Base-by-base conservation (phyloP, 2,113 vertebrate genomes). In the Neolamprologus caudopunctatus region DNA sequence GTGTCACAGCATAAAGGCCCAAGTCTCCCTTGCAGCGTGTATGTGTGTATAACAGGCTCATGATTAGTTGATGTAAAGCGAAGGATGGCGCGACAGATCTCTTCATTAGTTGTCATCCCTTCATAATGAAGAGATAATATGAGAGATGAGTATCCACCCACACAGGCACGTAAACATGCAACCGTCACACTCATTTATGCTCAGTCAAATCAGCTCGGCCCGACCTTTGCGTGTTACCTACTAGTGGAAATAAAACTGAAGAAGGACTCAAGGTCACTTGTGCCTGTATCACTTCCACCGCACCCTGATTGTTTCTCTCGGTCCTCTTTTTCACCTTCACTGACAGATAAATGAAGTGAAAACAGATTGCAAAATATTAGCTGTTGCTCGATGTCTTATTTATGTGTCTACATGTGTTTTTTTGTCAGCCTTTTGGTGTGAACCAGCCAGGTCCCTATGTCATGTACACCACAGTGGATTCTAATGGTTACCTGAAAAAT, bases 401-500 rank as follows among this genome's bases (percentile, higher is more conserved):
- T 85, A 31, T 87, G 11, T 87, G 17, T 81, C 45, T 86, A 9
- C 28, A 2, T 90, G n/a, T 93, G 53, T 90, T 21, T 85, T 35
- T 85, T 31, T 90, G 91, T 11, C 93, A 99, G 98, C 98, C 98
- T 50, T 99, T 98, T 28, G 99, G 99, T 87, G 98, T 99, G 35
- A 99, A 99, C 90, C 99, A 99, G 86, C 99, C 99, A 8, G 99
- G 99, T 57, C 98, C 99, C 14, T 99, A 99, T 81, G 97, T 99
- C 95, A 98, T 96, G 97, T 99, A 99, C 93, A 99, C 97, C 55
- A 98, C 99, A 2, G 97, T 97, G 80, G 98, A 99, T 93, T 98
- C 98, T 57, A 99, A 98, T 21, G 98, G 98, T 17, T 97, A 98
- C 91, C 95, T 97, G 90, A 99, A 99, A 94, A 99, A 99, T 4